Base-by-base conservation (phyloP, 2,113 vertebrate species). In the Colaptes auratus region DNA sequence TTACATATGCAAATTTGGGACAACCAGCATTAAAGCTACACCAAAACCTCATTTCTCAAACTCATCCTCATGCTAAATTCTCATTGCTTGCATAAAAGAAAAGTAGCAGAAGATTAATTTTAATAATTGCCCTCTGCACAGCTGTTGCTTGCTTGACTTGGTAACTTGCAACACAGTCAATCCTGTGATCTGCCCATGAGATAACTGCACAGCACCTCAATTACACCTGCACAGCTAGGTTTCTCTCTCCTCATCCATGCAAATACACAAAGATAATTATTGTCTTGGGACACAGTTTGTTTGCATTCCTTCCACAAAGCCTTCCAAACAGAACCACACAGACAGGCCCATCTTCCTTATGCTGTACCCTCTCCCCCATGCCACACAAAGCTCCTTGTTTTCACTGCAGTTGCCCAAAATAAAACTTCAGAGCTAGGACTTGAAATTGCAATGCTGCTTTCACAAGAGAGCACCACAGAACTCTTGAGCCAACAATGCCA, bases 151-250 rank as follows among this genome's bases (percentile, higher is more conserved):
- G 69, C 82, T 86, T 39, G 79, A 90, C 36, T 80, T n/a, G 33
- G 44, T 69, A 90, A 44, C 75, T 39, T 0, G 0, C 63, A 82
- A 58, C 67, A 80, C 78, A 56, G 69, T 60, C 60, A 71, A n/a
- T 18, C 67, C 61, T 55, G 1, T 0, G 42, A 87, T 67, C 71
- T 93, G 92, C 82, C 81, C 65, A 59, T 44, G 27, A 39, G 56
- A 21, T 36, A 82, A 82, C 71, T 13, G 23, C 23, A 31, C n/a
- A 58, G 14, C 67, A 85, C 83, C 71, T 82, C 89, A 89, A 27
- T 69, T 87, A 92, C 74, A 95, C 74, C 90, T 66, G 84, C 67
- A 73, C 84, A 82, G 92, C 76, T 89, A 79, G 64, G 24, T 16
- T 58, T 70, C 77, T 28, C 31, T 93, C 39, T 65, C 64, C 44